phyloP scores from a whole-genome alignment of 1,140 invertebrate species.

The Zaprionus nigranus region DNA sequence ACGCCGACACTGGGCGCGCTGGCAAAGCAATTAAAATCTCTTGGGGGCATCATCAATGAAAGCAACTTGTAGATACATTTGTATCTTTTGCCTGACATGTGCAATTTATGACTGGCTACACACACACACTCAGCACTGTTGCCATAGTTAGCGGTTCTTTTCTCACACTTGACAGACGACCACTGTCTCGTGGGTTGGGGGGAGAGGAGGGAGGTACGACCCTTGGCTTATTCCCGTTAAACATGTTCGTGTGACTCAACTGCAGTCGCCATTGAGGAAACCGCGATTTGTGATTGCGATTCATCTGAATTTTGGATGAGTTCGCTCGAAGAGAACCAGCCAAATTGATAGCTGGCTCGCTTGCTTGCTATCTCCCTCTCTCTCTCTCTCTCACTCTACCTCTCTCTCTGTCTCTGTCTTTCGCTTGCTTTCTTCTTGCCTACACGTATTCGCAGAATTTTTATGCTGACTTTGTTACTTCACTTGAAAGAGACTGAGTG shows the following conservation, averaged over 20 bases:
- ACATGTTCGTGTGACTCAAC: slow-evolving; percentile 48
- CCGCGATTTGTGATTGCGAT: slow-evolving; percentile 25
- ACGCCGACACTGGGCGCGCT: neutral
- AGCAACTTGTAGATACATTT: slow-evolving; percentile 45
- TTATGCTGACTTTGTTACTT: slow-evolving; percentile 48
- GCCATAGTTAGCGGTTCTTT: slow-evolving; percentile 30
- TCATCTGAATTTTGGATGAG: slow-evolving; percentile 39
- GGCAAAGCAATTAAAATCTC: slow-evolving; percentile 13
- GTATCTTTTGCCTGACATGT: slow-evolving; percentile 39
- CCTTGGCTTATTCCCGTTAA: slow-evolving; percentile 31
- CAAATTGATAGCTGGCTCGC: slow-evolving; percentile 11
- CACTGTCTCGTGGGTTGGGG: neutral
- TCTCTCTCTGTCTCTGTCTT: neutral
- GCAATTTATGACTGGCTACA: slow-evolving; percentile 36
- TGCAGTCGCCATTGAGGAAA: slow-evolving; percentile 30
- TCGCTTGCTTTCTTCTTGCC: slow-evolving; percentile 18
- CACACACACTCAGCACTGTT: neutral
- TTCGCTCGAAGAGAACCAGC: slow-evolving; percentile 23
- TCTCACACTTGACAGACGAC: slow-evolving; percentile 47
- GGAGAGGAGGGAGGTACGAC: slow-evolving; percentile 1
- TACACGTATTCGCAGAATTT: slow-evolving; percentile 49
- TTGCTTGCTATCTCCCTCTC: neutral
- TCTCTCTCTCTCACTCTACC: neutral
- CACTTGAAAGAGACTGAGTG: slow-evolving; percentile 1
- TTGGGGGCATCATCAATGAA: slow-evolving; percentile 21